Evolutionary conservation across 2,797 vertebrate genomes (phyloP).

Genomic region (Microchirus variegatus): DNA sequence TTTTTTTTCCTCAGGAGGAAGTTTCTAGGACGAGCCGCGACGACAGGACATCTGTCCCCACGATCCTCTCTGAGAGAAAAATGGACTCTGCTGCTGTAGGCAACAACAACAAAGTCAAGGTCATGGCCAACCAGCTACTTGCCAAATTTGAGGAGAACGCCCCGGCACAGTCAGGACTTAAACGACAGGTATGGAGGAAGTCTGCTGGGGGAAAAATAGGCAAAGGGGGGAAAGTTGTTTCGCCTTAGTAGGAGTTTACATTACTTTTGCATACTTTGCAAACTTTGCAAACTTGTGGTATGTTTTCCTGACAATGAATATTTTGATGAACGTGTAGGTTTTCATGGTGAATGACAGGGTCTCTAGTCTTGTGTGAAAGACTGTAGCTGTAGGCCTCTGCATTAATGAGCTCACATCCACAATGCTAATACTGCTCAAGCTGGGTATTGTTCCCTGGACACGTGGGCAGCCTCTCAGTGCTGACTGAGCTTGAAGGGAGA

Average conservation of each 20-base stretch:
- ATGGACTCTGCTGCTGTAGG: constrained; percentile 79
- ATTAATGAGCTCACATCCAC: constrained; percentile 50
- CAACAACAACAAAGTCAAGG: constrained; percentile 96
- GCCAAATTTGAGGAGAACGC: constrained; percentile 98
- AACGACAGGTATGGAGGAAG: constrained; percentile 88
- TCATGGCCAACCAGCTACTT: constrained; percentile 95
- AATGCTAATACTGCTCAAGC: constrained; percentile 52
- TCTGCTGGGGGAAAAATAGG: background rate
- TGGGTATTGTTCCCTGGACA: constrained; percentile 56
- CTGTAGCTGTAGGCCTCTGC: constrained; percentile 26
- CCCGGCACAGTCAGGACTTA: constrained; percentile 84
- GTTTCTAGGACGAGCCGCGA: constrained; percentile 76
- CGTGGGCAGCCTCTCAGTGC: constrained; percentile 57
- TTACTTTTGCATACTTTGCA: background rate
- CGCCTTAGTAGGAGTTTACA: background rate
- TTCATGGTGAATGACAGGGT: background rate
- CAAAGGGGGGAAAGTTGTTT: background rate
- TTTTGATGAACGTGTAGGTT: constrained; percentile 12
- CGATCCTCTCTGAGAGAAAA: constrained; percentile 82
- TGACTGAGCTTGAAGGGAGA: constrained; percentile 36
- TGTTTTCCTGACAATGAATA: constrained; percentile 1
- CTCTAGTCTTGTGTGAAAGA: too few species aligned
- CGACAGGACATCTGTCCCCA: constrained; percentile 80
- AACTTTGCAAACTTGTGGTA: background rate
- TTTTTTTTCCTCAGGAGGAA: constrained; percentile 83